These are phyloP conservation scores for Clarias batrachus DNA, from an alignment of 2,113 vertebrate genomes.

Conservation along the genomic window DNA sequence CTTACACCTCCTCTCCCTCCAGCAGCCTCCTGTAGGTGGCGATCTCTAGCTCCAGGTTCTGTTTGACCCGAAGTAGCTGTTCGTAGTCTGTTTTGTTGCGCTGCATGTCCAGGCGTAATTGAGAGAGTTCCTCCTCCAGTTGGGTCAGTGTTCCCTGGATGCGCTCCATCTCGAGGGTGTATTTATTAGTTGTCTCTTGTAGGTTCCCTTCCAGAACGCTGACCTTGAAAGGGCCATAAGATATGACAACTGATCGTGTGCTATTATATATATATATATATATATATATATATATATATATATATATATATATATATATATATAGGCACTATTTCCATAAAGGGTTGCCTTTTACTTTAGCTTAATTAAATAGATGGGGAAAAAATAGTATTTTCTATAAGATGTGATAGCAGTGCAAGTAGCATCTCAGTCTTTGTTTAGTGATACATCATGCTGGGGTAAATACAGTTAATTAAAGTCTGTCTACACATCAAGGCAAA, in stretches of 20 bases:
- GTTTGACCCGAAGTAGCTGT: constrained; percentile 76
- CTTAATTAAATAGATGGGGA: background rate
- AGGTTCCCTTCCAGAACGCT: constrained; percentile 73
- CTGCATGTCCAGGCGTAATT: constrained; percentile 75
- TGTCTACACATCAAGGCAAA: constrained; percentile 26
- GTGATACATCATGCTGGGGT: constrained; percentile 4
- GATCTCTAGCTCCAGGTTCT: constrained; percentile 80
- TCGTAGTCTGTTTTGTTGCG: constrained; percentile 75
- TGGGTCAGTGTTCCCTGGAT: constrained; percentile 67
- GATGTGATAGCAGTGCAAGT: background rate
- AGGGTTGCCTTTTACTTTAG: background rate
- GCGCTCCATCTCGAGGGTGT: constrained; percentile 68
- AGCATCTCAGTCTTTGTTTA: constrained; percentile 8
- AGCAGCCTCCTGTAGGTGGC: constrained; percentile 78
- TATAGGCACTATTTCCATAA: background rate
- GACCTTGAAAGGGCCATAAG: constrained; percentile 52
- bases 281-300: too few relatives aligned
- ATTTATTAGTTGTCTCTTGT: constrained; percentile 69
- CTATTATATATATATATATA: background rate
- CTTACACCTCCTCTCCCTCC: constrained; percentile 78
- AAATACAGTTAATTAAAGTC: constrained; percentile 29
- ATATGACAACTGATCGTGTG: background rate
- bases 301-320: too few relatives aligned
- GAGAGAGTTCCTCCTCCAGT: constrained; percentile 74
- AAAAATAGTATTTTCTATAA: background rate